phyloP scores from a whole-genome alignment of 2,113 vertebrate species.

The Orthochromis malagaraziensis region DNA sequence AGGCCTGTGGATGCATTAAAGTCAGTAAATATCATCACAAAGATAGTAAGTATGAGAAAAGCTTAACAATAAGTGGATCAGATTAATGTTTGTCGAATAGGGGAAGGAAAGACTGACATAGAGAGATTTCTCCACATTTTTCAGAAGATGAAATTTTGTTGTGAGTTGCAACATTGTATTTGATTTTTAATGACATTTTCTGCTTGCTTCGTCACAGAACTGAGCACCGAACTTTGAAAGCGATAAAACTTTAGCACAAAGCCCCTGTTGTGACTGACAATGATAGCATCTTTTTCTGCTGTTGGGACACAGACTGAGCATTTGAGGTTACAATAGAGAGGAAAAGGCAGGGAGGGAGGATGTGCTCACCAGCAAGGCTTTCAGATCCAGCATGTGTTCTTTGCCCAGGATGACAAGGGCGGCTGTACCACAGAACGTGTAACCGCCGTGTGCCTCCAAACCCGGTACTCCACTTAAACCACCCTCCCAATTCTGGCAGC shows the following conservation, averaged over 20 bases:
- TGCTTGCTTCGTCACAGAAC: neutral
- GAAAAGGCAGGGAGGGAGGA: neutral
- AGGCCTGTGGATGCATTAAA: neutral
- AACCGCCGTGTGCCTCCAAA: slow-evolving; percentile 92
- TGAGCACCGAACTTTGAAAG: neutral
- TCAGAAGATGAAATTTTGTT: neutral
- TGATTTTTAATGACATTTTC: neutral
- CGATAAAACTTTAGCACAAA: neutral
- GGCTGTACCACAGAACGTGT: slow-evolving; percentile 91
- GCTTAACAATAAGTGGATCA: neutral
- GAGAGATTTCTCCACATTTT: neutral
- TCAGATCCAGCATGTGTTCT: slow-evolving; percentile 87
- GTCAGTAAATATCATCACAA: neutral
- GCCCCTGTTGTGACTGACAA: neutral
- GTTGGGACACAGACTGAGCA: neutral
- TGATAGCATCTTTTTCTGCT: neutral
- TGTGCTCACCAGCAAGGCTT: slow-evolving; percentile 81
- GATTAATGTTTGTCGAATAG: neutral
- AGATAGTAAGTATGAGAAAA: neutral
- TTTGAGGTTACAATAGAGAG: neutral
- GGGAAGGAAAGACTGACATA: neutral
- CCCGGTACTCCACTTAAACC: slow-evolving; percentile 91
- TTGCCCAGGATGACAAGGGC: slow-evolving; percentile 90
- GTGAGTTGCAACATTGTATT: neutral
- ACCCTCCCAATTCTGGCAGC: slow-evolving; percentile 98